phyloP scores from a whole-genome alignment of 1,140 invertebrate genomes.

The Lordiphosa stackelbergi region DNA sequence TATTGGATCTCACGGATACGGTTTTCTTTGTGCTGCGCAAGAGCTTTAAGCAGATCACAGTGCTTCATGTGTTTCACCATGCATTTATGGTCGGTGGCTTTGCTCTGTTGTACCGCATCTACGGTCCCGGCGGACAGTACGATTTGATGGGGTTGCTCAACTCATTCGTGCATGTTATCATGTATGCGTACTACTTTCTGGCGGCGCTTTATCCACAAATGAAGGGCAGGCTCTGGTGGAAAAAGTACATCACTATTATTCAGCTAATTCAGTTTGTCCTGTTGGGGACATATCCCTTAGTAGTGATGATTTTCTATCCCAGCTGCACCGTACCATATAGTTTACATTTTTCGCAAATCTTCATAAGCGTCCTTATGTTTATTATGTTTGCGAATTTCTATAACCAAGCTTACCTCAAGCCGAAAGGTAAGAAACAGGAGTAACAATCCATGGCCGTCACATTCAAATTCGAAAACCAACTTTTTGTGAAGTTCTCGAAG shows the following conservation, averaged over 20 bases:
- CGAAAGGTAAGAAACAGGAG: background rate
- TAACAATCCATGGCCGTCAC: background rate
- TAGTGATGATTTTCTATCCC: conserved; percentile 6
- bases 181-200: conserved; percentile 29
- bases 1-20: conserved; percentile 21
- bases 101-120: conserved; percentile 5
- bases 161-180: conserved; percentile 17
- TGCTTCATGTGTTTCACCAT: conserved; percentile 28
- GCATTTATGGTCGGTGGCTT: conserved; percentile 4
- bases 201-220: conserved; percentile 11
- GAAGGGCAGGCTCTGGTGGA: conserved; percentile 20
- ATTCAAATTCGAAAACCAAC: background rate
- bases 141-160: conserved; percentile 8
- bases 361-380: conserved; percentile 56
- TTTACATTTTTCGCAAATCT: background rate
- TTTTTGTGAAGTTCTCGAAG: no score
- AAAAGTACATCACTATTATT: conserved; percentile 27
- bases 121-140: conserved; percentile 14
- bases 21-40: conserved; percentile 25
- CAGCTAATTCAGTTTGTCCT: conserved; percentile 20
- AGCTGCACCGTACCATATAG: conserved; percentile 9
- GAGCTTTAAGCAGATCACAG: conserved; percentile 22
- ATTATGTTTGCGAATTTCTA: conserved; percentile 90
- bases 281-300: background rate
- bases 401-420: conserved; percentile 58